A percentile compares a stretch with the other conserved stretches of the same genome.
Conservation (phyloP, 2,888 invertebrate species). For the Ormyrus thymus region DNA sequence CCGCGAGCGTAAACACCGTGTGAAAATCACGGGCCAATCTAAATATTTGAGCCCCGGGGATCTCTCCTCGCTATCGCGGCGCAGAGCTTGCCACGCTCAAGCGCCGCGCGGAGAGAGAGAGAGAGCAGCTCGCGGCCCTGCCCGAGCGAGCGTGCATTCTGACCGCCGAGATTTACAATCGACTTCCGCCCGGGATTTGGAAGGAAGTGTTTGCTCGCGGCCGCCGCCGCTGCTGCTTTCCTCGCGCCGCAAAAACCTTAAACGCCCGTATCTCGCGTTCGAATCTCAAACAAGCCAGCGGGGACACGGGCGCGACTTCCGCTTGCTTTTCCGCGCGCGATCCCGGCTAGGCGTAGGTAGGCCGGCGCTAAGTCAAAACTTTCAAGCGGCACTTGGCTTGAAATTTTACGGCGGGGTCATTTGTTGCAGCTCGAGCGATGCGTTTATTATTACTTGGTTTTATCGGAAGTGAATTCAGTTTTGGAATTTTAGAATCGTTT, state of each 20-base stretch:
- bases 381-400: no score
- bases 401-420: no score
- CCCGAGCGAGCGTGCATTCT: constrained; percentile 56
- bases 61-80: constrained; percentile 44
- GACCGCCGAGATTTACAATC: constrained; percentile 72
- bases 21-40: constrained; percentile 65
- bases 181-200: constrained; percentile 68
- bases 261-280: constrained; percentile 63
- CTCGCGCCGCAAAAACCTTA: constrained; percentile 63
- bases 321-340: constrained; percentile 1
- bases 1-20: constrained; percentile 52
- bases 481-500: no score
- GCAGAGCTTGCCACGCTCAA: no score
- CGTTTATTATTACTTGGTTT: no score
- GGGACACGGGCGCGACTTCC: constrained; percentile 59
- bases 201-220: constrained; percentile 58
- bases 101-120: no score
- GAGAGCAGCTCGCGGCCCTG: not conserved
- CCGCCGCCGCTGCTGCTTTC: constrained; percentile 34
- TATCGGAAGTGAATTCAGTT: no score
- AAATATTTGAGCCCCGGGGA: constrained; percentile 64
- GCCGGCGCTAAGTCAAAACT: not conserved
- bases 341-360: not conserved
- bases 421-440: no score
- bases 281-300: constrained; percentile 64